Evolutionary conservation across 2,888 invertebrate genomes (phyloP).

Genomic region (Pterostichus niger): DNA sequence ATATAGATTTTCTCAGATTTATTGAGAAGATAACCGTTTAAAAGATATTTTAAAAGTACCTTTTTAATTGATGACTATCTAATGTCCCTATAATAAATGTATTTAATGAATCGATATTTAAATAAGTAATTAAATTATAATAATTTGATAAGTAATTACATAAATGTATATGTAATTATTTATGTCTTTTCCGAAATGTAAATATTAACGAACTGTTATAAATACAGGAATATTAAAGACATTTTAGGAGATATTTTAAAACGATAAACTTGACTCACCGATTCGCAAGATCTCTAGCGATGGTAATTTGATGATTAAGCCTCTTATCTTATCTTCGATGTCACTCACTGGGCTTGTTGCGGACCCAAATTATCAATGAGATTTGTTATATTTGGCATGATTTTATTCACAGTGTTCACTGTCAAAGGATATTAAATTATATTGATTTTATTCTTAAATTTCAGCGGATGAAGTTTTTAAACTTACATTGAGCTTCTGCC

Average conservation of each 20-base stretch:
- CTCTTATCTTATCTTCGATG: constrained; percentile 84
- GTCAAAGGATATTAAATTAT: background rate
- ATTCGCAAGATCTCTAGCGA: constrained; percentile 90
- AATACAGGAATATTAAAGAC: no score
- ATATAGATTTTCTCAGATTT: background rate
- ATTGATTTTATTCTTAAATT: no score
- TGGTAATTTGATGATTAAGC: constrained; percentile 88
- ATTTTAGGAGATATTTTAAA: no score
- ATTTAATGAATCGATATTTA: no score
- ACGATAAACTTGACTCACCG: constrained; percentile 74
- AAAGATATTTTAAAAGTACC: no score
- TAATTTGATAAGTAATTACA: no score
- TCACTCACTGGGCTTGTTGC: constrained; percentile 81
- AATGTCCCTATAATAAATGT: no score
- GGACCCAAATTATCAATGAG: constrained; percentile 81
- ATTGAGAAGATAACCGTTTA: background rate
- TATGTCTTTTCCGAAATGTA: no score
- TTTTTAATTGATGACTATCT: no score
- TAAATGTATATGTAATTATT: no score
- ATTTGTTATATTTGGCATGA: constrained; percentile 83
- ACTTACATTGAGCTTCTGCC: constrained; percentile 82
- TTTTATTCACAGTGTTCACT: constrained; percentile 83
- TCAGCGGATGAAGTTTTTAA: background rate
- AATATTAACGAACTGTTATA: no score
- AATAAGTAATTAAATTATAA: no score